Conservation (phyloP, 2,888 invertebrate species). For the Lasioglossum calceatum region DNA sequence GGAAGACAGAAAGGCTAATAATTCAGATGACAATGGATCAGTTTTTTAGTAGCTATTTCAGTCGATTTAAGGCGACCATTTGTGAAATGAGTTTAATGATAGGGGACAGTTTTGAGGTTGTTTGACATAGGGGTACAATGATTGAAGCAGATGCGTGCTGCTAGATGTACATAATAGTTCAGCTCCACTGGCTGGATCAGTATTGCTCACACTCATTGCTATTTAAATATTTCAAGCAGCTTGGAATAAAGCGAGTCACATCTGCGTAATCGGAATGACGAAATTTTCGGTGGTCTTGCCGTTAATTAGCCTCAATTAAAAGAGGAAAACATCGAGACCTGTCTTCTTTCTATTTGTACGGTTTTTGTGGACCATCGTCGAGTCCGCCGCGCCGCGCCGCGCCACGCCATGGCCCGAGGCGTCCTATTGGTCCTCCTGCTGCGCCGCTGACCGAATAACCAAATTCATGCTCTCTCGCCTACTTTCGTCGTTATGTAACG, state of each 20-base stretch:
- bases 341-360: conserved; percentile 8
- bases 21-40: not conserved
- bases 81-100: not conserved
- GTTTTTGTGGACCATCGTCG: not conserved
- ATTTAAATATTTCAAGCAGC: not conserved
- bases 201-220: not conserved
- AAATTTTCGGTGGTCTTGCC: not conserved
- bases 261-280: not conserved
- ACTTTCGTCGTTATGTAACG: conserved; percentile 78
- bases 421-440: conserved; percentile 68
- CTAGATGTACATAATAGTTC: not conserved
- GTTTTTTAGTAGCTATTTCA: not conserved
- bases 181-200: not conserved
- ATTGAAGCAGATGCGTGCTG: not conserved
- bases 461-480: conserved; percentile 81
- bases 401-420: conserved; percentile 56
- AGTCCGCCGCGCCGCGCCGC: conserved; percentile 50
- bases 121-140: not conserved
- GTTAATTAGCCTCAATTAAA: not conserved
- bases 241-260: not conserved
- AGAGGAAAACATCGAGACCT: not conserved
- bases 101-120: not conserved
- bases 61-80: not conserved
- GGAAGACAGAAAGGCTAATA: not conserved
- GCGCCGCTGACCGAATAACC: conserved; percentile 83